Percentiles rank a stretch among this genome's conserved stretches.
These are phyloP conservation scores for Hymenochirus boettgeri DNA, from an alignment of 2,113 vertebrate genomes.

Conservation along the genomic window DNA sequence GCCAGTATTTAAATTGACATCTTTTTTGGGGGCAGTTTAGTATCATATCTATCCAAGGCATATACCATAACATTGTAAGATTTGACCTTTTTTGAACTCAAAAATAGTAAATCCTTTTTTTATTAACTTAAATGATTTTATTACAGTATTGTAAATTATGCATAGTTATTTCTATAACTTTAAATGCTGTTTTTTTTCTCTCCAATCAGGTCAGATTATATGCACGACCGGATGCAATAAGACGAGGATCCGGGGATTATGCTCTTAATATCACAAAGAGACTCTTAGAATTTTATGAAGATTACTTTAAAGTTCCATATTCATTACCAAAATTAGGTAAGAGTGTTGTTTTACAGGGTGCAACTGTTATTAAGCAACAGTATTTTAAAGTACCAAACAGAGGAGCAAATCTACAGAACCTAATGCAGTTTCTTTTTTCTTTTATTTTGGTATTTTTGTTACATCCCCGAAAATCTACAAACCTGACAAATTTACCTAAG, in stretches of 20 bases:
- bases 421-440: no score
- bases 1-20: slow-evolving; percentile 53
- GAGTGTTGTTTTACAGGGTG: slow-evolving; percentile 44
- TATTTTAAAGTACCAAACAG: no score
- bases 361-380: background rate
- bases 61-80: slow-evolving; percentile 56
- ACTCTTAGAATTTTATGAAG: slow-evolving; percentile 95
- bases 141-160: background rate
- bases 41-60: slow-evolving; percentile 64
- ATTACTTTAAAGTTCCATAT: slow-evolving; percentile 97
- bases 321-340: slow-evolving; percentile 97
- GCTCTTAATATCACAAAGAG: slow-evolving; percentile 93
- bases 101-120: slow-evolving; percentile 50
- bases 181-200: slow-evolving; percentile 45
- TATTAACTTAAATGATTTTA: background rate
- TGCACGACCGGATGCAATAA: slow-evolving; percentile 87
- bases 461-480: no score
- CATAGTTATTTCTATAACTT: background rate
- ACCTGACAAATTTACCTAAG: no score
- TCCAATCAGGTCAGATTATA: slow-evolving; percentile 83
- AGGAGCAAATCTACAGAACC: no score
- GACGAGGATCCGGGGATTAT: slow-evolving; percentile 92
- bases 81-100: slow-evolving; percentile 59
- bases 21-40: slow-evolving; percentile 57
- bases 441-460: no score